Evolutionary conservation across 2,797 vertebrate species (phyloP).

Genomic region (Salmo trutta): DNA sequence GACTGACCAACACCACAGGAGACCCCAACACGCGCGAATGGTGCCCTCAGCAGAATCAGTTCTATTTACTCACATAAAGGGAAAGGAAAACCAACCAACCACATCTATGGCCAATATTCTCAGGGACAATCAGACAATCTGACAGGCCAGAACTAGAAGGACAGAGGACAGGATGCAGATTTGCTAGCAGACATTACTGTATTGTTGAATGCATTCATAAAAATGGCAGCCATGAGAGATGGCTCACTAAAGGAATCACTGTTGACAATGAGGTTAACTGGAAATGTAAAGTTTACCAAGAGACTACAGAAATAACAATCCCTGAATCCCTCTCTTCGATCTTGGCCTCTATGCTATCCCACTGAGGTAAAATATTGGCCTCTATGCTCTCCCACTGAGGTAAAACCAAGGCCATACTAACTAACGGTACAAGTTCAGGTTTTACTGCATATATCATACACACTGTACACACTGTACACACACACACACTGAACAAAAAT

Average conservation of each 20-base stretch:
- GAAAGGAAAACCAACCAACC: constrained; percentile 55
- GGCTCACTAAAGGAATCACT: constrained; percentile 10
- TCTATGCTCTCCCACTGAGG: too few species aligned
- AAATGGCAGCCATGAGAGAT: constrained; percentile 5
- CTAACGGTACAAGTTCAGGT: too few species aligned
- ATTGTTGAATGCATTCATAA: constrained; percentile 15
- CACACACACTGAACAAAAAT: too few species aligned
- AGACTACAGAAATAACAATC: background rate
- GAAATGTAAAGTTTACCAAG: constrained; percentile 30
- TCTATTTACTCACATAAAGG: constrained; percentile 64
- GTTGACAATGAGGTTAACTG: constrained; percentile 8
- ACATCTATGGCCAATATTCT: constrained; percentile 45
- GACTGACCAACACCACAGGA: constrained; percentile 81
- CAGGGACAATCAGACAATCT: constrained; percentile 40
- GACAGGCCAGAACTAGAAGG: constrained; percentile 32
- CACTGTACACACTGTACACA: too few species aligned
- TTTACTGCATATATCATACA: too few species aligned
- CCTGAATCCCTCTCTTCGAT: background rate
- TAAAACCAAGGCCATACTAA: too few species aligned
- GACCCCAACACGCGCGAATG: constrained; percentile 66
- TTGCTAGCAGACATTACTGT: constrained; percentile 38
- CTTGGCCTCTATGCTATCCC: too few species aligned
- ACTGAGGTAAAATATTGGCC: too few species aligned
- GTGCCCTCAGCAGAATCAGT: constrained; percentile 68
- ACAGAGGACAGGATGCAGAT: constrained; percentile 30